These are phyloP conservation scores for Rhysida immarginata DNA, from an alignment of 1,140 invertebrate genomes.

Conservation along the genomic window DNA sequence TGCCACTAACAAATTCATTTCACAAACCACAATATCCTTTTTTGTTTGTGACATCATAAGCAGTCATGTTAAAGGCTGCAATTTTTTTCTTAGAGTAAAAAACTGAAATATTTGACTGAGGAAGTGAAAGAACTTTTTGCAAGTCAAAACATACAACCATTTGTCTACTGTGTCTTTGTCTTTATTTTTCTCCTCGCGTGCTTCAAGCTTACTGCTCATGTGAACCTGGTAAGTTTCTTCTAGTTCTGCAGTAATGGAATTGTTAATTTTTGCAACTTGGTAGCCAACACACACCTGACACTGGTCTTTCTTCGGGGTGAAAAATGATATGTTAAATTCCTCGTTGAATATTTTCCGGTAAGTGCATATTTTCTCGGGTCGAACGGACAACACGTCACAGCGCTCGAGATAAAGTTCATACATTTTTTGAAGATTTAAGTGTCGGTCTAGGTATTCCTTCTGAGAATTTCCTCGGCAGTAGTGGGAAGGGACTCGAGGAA, in stretches of 20 bases:
- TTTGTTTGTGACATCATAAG: neutral
- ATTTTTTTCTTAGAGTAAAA: neutral
- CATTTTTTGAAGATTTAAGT: too few relatives aligned
- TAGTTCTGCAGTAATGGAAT: neutral
- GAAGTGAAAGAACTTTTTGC: neutral
- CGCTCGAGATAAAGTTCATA: too few relatives aligned
- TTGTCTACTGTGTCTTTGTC: neutral
- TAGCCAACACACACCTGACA: neutral
- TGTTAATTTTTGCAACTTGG: neutral
- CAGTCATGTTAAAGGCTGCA: neutral
- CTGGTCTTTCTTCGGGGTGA: neutral
- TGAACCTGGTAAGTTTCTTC: too few relatives aligned
- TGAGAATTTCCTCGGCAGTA: too few relatives aligned
- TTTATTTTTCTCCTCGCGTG: neutral
- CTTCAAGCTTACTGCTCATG: neutral
- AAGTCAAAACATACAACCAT: neutral
- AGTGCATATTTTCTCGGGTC: too few relatives aligned
- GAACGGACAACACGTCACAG: too few relatives aligned
- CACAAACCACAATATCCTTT: neutral
- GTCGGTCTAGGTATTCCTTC: too few relatives aligned
- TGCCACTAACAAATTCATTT: neutral
- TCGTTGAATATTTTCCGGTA: neutral
- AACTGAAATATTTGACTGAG: neutral
- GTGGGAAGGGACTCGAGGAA: too few relatives aligned
- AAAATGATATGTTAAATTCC: neutral